Percentiles rank a stretch among this genome's conserved stretches.
Conservation (phyloP, 2,797 vertebrate genomes). For the Onychomys arenicola region DNA sequence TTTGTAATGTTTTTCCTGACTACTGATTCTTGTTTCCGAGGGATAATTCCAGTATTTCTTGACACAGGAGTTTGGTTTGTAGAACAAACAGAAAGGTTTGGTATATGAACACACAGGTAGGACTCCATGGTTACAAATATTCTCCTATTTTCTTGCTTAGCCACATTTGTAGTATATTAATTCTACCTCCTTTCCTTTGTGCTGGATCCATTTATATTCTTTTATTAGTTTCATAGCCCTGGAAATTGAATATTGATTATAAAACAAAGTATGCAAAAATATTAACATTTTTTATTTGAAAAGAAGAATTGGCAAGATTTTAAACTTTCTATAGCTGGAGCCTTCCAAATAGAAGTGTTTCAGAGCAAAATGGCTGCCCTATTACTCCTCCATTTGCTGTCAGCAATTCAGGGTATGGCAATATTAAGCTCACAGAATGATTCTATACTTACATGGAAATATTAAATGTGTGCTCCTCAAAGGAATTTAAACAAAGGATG, state of each 20-base stretch:
- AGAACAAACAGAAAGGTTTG: not conserved
- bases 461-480: not conserved
- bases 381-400: not conserved
- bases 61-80: not conserved
- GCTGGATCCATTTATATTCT: slow-evolving; percentile 18
- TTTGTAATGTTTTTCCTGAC: not conserved
- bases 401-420: not conserved
- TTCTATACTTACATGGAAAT: slow-evolving; percentile 20
- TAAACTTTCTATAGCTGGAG: not conserved
- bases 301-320: slow-evolving; percentile 7
- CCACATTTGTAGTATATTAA: not conserved
- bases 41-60: not conserved
- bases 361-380: not conserved
- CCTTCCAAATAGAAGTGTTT: not conserved
- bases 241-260: slow-evolving; percentile 72
- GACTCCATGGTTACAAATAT: not conserved
- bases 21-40: not conserved
- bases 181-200: not conserved
- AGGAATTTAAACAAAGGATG: slow-evolving; percentile 31
- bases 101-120: not conserved
- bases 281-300: slow-evolving; percentile 53
- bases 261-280: slow-evolving; percentile 63
- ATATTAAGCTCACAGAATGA: not conserved
- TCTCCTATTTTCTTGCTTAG: slow-evolving; percentile 1
- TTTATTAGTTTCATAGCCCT: slow-evolving; percentile 62